These are phyloP conservation scores for Gryon sp. DNA, from an alignment of 1,140 invertebrate genomes.

Conservation along the genomic window DNA sequence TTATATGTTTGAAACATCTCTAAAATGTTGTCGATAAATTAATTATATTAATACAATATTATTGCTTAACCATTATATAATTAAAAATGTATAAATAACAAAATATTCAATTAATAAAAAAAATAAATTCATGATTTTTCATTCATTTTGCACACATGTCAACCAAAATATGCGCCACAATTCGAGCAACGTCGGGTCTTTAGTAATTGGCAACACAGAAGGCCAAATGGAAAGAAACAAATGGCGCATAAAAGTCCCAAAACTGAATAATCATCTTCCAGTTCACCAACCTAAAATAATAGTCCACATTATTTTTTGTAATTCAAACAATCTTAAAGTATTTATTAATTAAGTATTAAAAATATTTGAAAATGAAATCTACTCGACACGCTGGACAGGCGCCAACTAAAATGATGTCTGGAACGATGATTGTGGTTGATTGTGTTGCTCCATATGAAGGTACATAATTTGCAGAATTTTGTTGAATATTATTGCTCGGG, in stretches of 20 bases:
- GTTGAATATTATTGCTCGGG: conserved; percentile 57
- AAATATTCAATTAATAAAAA: too few species aligned
- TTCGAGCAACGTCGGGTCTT: conserved; percentile 90
- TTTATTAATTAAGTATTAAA: conserved; percentile 20
- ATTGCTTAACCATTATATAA: too few species aligned
- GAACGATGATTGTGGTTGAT: conserved; percentile 73
- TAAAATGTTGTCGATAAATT: conserved; percentile 1
- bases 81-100: too few species aligned
- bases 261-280: conserved; percentile 92
- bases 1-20: too few species aligned
- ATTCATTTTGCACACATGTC: conserved; percentile 58
- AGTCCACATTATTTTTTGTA: conserved; percentile 15
- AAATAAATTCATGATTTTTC: neutral
- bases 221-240: conserved; percentile 90
- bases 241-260: conserved; percentile 91
- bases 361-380: conserved; percentile 61
- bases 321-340: conserved; percentile 22
- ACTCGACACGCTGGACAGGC: conserved; percentile 90
- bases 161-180: conserved; percentile 89
- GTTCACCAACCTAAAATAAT: conserved; percentile 83
- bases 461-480: conserved; percentile 67
- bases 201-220: conserved; percentile 89
- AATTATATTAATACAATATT: conserved; percentile 11
- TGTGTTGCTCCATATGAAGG: conserved; percentile 79
- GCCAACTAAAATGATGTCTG: conserved; percentile 86